Evolutionary conservation across 2,113 vertebrate genomes (phyloP).

Genomic region (Silurus asotus): DNA sequence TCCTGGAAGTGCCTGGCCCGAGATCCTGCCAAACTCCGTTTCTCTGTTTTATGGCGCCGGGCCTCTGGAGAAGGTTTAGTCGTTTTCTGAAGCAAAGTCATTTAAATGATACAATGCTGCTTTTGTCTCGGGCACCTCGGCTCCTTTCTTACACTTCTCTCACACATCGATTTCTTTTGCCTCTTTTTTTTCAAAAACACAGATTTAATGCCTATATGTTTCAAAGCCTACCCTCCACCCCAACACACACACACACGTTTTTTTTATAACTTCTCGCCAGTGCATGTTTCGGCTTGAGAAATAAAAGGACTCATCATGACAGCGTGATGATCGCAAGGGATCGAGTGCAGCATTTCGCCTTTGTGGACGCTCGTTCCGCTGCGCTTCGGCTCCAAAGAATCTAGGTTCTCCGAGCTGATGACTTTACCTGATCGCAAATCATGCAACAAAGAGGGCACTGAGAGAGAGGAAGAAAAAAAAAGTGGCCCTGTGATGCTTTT

Average conservation of each 20-base stretch:
- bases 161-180: conserved; percentile 47
- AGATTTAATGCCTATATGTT: conserved; percentile 48
- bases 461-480: not conserved
- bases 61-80: conserved; percentile 76
- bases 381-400: conserved; percentile 3
- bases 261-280: conserved; percentile 42
- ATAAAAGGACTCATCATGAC: conserved; percentile 56
- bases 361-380: conserved; percentile 11
- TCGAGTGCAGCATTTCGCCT: conserved; percentile 9
- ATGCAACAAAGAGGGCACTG: conserved; percentile 52
- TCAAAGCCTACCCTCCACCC: conserved; percentile 22
- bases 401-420: conserved; percentile 12
- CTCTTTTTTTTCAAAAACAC: conserved; percentile 39
- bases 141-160: conserved; percentile 60
- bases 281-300: conserved; percentile 59
- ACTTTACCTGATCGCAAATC: conserved; percentile 63
- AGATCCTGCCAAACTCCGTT: conserved; percentile 72
- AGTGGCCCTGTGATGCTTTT: conserved; percentile 26
- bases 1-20: conserved; percentile 74
- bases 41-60: conserved; percentile 75
- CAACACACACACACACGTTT: not conserved
- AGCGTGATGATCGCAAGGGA: conserved; percentile 47
- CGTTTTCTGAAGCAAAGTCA: conserved; percentile 74
- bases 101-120: conserved; percentile 77
- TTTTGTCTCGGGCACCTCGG: conserved; percentile 75